Evolutionary conservation across 2,888 invertebrate species (phyloP).

Genomic region (Eristalis arbustorum): DNA sequence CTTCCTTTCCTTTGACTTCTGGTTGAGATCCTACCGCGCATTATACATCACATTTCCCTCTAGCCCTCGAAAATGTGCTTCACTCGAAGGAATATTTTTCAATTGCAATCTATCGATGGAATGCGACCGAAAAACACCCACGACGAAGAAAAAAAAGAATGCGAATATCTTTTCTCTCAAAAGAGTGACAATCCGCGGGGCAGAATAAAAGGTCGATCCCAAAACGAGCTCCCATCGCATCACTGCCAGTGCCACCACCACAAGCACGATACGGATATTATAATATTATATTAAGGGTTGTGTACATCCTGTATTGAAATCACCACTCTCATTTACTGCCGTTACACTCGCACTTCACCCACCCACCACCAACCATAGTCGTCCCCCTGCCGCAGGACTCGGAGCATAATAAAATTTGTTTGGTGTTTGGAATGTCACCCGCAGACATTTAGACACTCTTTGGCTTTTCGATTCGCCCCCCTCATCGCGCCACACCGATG

Average conservation of each 20-base stretch:
- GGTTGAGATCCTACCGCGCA: too few relatives aligned
- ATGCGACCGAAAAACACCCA: conserved; percentile 4
- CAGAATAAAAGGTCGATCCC: conserved; percentile 26
- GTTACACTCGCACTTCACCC: conserved; percentile 31
- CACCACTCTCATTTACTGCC: conserved; percentile 50
- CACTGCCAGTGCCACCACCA: conserved; percentile 18
- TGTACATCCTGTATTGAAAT: conserved; percentile 39
- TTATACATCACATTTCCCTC: too few relatives aligned
- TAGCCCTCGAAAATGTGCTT: conserved; percentile 20
- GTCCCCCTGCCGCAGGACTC: conserved; percentile 59
- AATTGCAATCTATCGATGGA: conserved; percentile 64
- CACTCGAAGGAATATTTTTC: conserved; percentile 35
- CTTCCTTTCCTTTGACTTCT: too few relatives aligned
- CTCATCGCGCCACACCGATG: conserved; percentile 36
- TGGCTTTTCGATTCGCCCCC: conserved; percentile 57
- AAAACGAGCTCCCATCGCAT: conserved; percentile 6
- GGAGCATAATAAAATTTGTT: conserved; percentile 78
- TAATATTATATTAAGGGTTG: conserved; percentile 62
- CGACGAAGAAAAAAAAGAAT: conserved; percentile 29
- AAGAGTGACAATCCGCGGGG: conserved; percentile 61
- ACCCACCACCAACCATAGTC: conserved; percentile 2
- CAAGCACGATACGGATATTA: conserved; percentile 29
- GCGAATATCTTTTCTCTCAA: conserved; percentile 61
- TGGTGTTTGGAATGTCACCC: conserved; percentile 80
- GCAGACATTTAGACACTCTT: conserved; percentile 77